A percentile compares a stretch with the other conserved stretches of the same genome.
phyloP scores from a whole-genome alignment of 2,797 vertebrate genomes.

The Anguilla anguilla region DNA sequence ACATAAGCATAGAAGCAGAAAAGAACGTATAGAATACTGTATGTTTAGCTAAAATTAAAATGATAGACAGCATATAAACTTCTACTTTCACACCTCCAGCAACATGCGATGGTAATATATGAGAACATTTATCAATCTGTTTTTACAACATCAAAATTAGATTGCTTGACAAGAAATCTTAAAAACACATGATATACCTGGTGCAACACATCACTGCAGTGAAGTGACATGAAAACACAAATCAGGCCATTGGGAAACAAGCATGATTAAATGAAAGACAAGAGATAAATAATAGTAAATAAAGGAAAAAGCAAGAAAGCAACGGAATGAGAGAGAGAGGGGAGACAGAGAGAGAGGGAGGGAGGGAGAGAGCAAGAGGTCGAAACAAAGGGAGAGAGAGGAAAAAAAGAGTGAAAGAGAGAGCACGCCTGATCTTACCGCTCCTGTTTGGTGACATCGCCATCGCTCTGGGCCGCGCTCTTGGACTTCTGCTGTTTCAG shows the following conservation, averaged over 20 bases:
- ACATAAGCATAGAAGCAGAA: not conserved
- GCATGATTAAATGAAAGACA: not conserved
- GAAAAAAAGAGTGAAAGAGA: not conserved
- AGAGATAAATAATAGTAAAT: not conserved
- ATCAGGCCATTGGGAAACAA: not conserved
- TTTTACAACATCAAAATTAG: not conserved
- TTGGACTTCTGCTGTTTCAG: constrained; percentile 87
- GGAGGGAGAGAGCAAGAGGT: not conserved
- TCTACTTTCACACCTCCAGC: not conserved
- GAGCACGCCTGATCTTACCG: constrained; percentile 69
- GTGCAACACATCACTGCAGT: not conserved
- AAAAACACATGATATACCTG: not conserved
- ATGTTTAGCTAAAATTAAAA: not conserved
- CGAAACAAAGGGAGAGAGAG: not conserved
- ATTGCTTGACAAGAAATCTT: not conserved
- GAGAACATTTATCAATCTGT: too few species aligned
- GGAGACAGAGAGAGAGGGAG: not conserved
- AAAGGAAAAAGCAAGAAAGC: not conserved
- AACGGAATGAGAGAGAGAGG: not conserved
- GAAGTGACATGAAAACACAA: not conserved
- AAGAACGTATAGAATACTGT: not conserved
- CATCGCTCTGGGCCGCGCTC: constrained; percentile 67
- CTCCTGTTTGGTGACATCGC: constrained; percentile 82
- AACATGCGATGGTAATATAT: too few species aligned
- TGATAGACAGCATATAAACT: not conserved